A percentile compares a stretch with the other conserved stretches of the same genome.
These are phyloP conservation scores for Pangasianodon gigas DNA, from an alignment of 2,113 vertebrate genomes.

Conservation along the genomic window DNA sequence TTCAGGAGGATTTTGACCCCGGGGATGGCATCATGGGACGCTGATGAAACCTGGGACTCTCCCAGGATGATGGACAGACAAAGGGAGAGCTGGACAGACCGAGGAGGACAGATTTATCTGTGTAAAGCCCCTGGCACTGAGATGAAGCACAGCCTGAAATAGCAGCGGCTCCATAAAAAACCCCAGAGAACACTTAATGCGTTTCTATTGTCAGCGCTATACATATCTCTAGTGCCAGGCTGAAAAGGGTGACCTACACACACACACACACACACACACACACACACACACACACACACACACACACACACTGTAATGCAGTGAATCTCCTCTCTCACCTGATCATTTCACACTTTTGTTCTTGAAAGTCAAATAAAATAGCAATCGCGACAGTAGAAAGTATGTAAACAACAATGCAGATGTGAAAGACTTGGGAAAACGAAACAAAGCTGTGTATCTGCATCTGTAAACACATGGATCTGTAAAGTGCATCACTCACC, in stretches of 20 bases:
- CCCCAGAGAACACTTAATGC: background rate
- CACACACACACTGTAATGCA: background rate
- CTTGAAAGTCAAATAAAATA: background rate
- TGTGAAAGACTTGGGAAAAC: background rate
- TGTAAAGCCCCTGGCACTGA: constrained; percentile 2
- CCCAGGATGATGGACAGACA: background rate
- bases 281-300: background rate
- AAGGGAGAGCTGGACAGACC: background rate
- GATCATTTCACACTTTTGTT: background rate
- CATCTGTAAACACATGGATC: background rate
- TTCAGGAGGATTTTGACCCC: background rate
- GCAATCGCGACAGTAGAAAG: background rate
- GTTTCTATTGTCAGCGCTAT: background rate
- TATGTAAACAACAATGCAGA: background rate
- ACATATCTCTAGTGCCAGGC: background rate
- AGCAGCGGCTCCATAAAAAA: background rate
- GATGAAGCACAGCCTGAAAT: background rate
- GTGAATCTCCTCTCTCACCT: background rate
- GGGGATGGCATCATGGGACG: background rate
- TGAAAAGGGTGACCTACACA: background rate
- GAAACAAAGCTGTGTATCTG: background rate
- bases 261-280: background rate
- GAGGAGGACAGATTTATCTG: background rate
- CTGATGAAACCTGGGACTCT: background rate
- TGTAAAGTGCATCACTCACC: background rate